Evolutionary conservation across 2,888 invertebrate species (phyloP), one percentile per base, ranked within the genome.

Genomic region (Ypsolopha scabrella): DNA sequence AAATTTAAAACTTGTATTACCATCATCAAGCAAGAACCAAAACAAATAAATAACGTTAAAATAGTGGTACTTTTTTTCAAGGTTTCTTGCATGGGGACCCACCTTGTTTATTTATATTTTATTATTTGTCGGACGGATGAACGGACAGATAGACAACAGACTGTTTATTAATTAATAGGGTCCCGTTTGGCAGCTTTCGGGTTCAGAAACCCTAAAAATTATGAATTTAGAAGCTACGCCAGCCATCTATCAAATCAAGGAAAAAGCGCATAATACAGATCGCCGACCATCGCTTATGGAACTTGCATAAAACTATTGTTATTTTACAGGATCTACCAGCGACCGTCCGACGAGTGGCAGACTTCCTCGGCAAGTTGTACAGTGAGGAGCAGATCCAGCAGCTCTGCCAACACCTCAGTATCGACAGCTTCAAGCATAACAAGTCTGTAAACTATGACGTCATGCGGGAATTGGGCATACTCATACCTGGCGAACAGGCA

Each of bases 371-470:
- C 43, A 91, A 91, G 66, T 62, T 72, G 0, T 87, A 90, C 53
- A 82, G 80, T 0, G 76, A 83, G 0, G 87, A 89, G 14, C 88
- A 94, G 66, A 68, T 94, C 0, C 66, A 78, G 0, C 74, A 77
- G 14, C 79, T 97, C 3, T 88, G 89, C 8, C 75, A 92, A 7
- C 94, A 96, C 68, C 89, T 97, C 54, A 89, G 90, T 63, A 94
- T 98, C 56, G 88, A 92, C 8, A 93, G 90, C 69, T 97, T 98
- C 80, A 92, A 92, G 58, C 88, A 90, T 10, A 97, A 97, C 77
- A 89, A 90, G 48, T 91, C 93, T 6, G 92, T 95, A 0, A 96
- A 97, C 67, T 89, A 87, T 49, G 89, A 91, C 53, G 87, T 90
- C 48, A 85, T 93, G 67, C 87, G 83, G 59, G 87, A 88, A 1